Evolutionary conservation across 2,888 invertebrate species (phyloP), one percentile per base, ranked within the genome.

Genomic region (Chaetogeoica ovagalla): DNA sequence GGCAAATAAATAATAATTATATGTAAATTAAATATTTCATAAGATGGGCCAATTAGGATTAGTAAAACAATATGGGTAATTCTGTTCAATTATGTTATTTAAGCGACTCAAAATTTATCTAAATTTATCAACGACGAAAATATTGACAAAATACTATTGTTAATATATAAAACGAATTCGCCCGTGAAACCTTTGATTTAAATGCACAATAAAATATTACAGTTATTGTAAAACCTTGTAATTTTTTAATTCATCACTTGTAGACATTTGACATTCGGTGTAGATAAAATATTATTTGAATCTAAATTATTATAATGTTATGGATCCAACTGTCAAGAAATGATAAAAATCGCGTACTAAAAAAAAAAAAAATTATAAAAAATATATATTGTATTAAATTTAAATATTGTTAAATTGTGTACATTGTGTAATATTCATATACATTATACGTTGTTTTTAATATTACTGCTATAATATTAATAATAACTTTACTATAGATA

Each of bases 141-240:
- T 59, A 59, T 59, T 59, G n/a, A 19, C n/a, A 59, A 59, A 59
- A 19, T n/a, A n/a, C 17, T 39, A 43, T 21, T 71, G 59, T 5
- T n/a, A 59, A 39, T 59, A n/a, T 57, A 21, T 21, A 59, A 4
- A 30, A 59, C 9, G 23, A 13, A 6, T 48, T 30, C 4, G 48
- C 62, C 72, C 72, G 48, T 72, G 23, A 48, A 62, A 62, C 13
- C 30, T 13, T 48, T 30, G 4, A 60, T 43, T 60, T 62, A 62
- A n/a, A 48, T n/a, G 43, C 23, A 7, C 19, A 39, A 65, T 19
- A 65, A 39, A 63, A 63, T 19, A 65, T 2, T 11, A 72, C 30
- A 62, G 17, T 71, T 71, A 59, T 3, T 59, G n/a, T 71, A 59
- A 71, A 62, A 30, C 72, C n/a, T 48, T 30, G 19, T 48, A 48